These are phyloP conservation scores for Fissipunctia ypsillon DNA, from an alignment of 2,888 invertebrate species.

Conservation along the genomic window DNA sequence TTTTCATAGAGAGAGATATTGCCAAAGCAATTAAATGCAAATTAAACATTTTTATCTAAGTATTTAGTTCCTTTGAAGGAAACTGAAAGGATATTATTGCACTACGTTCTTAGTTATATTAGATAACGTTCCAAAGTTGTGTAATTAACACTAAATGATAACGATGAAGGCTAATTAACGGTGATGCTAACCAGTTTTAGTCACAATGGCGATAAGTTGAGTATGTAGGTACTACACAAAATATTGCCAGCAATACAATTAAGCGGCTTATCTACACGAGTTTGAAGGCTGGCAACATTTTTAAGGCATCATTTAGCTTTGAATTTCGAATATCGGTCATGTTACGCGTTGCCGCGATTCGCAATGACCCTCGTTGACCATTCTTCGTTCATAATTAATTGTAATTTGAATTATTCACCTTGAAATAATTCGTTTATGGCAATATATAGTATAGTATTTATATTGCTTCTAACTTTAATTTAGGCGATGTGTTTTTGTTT, in stretches of 20 bases:
- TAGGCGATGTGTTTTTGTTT: too few relatives aligned
- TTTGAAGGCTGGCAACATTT: conserved; percentile 58
- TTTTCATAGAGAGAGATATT: background rate
- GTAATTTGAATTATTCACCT: conserved; percentile 1
- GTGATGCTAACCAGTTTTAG: conserved; percentile 37
- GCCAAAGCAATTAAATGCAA: background rate
- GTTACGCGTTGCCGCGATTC: conserved; percentile 30
- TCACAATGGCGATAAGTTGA: conserved; percentile 30
- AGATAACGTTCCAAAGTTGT: conserved; percentile 44
- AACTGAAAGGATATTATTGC: conserved; percentile 2
- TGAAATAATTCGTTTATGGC: conserved; percentile 5
- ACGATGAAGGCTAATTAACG: conserved; percentile 65
- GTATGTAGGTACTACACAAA: conserved; percentile 14
- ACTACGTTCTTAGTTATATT: background rate
- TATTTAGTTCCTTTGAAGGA: background rate
- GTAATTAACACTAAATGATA: conserved; percentile 64
- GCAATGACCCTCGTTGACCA: conserved; percentile 25
- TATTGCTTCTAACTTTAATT: too few relatives aligned
- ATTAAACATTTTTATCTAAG: background rate
- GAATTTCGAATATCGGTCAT: conserved; percentile 58
- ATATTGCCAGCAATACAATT: conserved; percentile 38
- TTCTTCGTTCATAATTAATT: conserved; percentile 39
- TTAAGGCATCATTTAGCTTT: conserved; percentile 57
- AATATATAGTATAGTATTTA: too few relatives aligned
- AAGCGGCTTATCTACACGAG: conserved; percentile 55